phyloP scores from a whole-genome alignment of 2,113 vertebrate species.

The Hemibagrus wyckioides region DNA sequence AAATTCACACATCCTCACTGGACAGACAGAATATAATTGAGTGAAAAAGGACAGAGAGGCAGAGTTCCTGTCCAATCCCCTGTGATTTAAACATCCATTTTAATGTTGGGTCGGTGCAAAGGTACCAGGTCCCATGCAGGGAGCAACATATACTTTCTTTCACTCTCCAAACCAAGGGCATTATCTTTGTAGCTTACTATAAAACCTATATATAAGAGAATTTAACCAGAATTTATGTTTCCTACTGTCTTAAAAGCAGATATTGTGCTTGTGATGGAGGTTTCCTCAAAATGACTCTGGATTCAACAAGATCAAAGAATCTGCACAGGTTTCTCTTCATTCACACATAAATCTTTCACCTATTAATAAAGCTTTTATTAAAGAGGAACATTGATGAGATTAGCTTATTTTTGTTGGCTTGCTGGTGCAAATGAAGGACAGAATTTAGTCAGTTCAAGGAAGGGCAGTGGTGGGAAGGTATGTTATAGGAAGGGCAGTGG shows the following conservation, averaged over 20 bases:
- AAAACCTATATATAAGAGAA: neutral
- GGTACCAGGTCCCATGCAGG: conserved; percentile 35
- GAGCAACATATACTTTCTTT: neutral
- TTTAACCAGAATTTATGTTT: neutral
- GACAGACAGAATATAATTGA: conserved; percentile 57
- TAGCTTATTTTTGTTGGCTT: too few species aligned
- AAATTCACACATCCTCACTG: neutral
- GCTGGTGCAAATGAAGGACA: too few species aligned
- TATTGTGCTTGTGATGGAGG: neutral
- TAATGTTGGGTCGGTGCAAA: conserved; percentile 60
- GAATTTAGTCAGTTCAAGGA: too few species aligned
- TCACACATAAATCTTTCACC: too few species aligned
- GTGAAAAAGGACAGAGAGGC: conserved; percentile 58
- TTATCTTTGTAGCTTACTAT: neutral
- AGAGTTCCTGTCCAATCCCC: conserved; percentile 59
- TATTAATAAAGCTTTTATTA: too few species aligned
- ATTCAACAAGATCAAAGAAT: too few species aligned
- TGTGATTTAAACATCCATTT: conserved; percentile 68
- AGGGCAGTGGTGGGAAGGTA: too few species aligned
- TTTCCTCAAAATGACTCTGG: neutral
- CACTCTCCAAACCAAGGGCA: neutral
- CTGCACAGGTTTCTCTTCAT: too few species aligned
- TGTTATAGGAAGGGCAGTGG: too few species aligned
- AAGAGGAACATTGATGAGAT: too few species aligned
- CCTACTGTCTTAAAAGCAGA: neutral